Percentiles rank a stretch among this genome's conserved stretches.
Evolutionary conservation across 1,140 invertebrate species (phyloP).

Genomic region (Leptinotarsa texana): DNA sequence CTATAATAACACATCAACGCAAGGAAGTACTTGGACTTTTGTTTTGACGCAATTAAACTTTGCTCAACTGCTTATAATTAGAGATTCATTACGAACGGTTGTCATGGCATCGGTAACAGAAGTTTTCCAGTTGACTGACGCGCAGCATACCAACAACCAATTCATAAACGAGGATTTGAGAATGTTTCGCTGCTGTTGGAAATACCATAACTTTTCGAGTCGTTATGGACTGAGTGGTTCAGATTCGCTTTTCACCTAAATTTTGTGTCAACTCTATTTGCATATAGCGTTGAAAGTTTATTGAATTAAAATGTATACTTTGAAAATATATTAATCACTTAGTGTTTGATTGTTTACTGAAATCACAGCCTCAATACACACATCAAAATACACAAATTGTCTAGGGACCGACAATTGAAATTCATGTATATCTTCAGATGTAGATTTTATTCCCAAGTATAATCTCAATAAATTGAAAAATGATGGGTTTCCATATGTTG

Average conservation of each 20-base stretch:
- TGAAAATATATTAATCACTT: no score
- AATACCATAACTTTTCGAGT: not conserved
- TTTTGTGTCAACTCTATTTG: not conserved
- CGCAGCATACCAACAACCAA: not conserved
- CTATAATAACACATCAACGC: conserved; percentile 8
- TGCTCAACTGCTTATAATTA: conserved; percentile 18
- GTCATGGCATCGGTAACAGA: conserved; percentile 34
- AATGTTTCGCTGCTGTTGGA: not conserved
- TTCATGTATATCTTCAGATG: no score
- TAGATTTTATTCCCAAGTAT: no score
- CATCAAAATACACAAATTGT: no score
- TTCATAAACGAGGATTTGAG: not conserved
- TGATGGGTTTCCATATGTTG: no score
- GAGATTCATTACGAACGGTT: conserved; percentile 37
- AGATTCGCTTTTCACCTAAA: not conserved
- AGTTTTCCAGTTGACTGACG: conserved; percentile 38
- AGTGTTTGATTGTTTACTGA: no score
- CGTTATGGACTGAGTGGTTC: not conserved
- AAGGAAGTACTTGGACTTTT: conserved; percentile 2
- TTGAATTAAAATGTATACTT: no score
- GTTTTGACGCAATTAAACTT: conserved; percentile 4
- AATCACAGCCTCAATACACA: no score
- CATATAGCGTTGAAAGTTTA: not conserved
- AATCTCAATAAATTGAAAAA: no score
- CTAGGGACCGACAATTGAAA: no score